These are phyloP conservation scores for Fulica atra DNA, from an alignment of 2,113 vertebrate genomes.

Conservation along the genomic window DNA sequence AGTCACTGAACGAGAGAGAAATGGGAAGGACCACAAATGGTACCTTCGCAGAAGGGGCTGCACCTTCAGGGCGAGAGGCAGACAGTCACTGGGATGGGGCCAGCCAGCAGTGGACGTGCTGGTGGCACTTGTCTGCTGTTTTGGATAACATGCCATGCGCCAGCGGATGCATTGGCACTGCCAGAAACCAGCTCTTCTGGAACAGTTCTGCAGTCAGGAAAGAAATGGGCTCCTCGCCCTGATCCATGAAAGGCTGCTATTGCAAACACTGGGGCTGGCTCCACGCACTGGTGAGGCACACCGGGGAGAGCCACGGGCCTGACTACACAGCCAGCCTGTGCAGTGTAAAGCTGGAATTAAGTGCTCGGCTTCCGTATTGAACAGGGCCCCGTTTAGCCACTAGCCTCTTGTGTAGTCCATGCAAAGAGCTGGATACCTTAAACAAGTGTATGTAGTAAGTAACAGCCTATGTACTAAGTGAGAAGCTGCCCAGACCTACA, in stretches of 20 bases:
- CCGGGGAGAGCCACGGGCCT: not conserved
- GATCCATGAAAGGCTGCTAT: not conserved
- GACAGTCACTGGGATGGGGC: not conserved
- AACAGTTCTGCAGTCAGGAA: not conserved
- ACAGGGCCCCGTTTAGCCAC: not conserved
- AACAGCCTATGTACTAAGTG: not conserved
- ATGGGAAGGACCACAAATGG: not conserved
- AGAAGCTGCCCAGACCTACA: not conserved
- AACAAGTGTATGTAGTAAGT: not conserved
- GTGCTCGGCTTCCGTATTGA: not conserved
- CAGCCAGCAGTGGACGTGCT: not conserved
- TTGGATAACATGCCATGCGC: not conserved
- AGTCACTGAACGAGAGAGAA: not conserved
- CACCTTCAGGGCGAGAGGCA: accelerated
- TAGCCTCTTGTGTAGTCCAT: not conserved
- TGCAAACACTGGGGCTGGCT: not conserved
- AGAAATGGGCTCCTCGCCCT: not conserved
- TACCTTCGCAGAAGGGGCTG: not conserved
- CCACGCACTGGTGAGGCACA: accelerated
- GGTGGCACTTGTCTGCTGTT: not conserved
- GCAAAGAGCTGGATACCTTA: not conserved
- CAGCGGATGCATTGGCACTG: not conserved
- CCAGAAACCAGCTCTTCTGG: not conserved
- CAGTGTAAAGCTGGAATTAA: not conserved
- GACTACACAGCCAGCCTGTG: not conserved